Percentiles rank a stretch among this genome's conserved stretches.
Conservation (phyloP, 2,888 invertebrate genomes). For the Idaea dimidiata region DNA sequence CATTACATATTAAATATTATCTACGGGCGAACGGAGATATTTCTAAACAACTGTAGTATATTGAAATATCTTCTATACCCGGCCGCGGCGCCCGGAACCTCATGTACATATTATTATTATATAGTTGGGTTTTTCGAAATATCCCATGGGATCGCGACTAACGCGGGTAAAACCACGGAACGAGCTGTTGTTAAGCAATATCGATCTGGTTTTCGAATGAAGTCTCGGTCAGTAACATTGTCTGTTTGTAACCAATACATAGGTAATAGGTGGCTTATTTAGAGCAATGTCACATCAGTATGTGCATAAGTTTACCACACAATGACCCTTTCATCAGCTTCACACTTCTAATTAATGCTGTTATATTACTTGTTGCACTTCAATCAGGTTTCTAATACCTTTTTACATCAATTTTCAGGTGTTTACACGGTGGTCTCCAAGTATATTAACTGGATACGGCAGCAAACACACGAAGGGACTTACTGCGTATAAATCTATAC, state of each 20-base stretch:
- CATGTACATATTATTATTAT: neutral
- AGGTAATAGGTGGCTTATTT: neutral
- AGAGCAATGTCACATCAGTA: neutral
- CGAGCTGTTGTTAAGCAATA: neutral
- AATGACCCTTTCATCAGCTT: neutral
- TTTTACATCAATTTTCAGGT: conserved; percentile 52
- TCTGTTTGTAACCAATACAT: neutral
- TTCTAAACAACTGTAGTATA: too few species aligned
- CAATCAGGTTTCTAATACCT: neutral
- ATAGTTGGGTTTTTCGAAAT: too few species aligned
- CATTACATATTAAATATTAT: neutral
- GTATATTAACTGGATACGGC: conserved; percentile 76
- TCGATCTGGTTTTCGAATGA: neutral
- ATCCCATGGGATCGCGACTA: too few species aligned
- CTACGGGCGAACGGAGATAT: too few species aligned
- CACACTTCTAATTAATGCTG: neutral
- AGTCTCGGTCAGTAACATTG: neutral
- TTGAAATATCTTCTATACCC: too few species aligned
- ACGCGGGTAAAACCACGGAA: too few species aligned
- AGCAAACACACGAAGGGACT: conserved; percentile 57
- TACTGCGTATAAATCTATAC: conserved; percentile 56
- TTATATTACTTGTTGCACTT: too few species aligned
- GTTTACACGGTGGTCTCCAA: conserved; percentile 81
- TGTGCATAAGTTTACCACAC: neutral
- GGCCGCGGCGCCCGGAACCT: too few species aligned